phyloP scores from a whole-genome alignment of 2,888 invertebrate species.

The Aphidoletes aphidimyza region DNA sequence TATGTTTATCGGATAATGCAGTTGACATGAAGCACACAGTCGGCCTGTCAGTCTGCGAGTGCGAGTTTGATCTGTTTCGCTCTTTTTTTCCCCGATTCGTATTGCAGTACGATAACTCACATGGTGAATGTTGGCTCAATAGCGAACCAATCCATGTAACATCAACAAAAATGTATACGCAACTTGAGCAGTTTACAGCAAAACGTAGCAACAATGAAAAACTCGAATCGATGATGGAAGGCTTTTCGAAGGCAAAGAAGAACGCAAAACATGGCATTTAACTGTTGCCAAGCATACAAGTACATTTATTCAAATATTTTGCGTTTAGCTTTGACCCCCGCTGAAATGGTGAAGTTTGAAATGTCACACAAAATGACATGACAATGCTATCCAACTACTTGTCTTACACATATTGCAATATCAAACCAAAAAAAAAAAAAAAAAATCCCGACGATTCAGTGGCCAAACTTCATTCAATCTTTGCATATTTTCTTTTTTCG shows the following conservation, averaged over 20 bases:
- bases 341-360: constrained; percentile 47
- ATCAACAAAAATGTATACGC: not conserved
- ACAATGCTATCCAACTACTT: constrained; percentile 50
- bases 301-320: constrained; percentile 2
- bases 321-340: constrained; percentile 35
- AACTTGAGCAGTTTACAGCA: not conserved
- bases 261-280: constrained; percentile 26
- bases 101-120: not conserved
- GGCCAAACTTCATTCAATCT: not conserved
- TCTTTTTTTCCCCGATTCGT: not conserved
- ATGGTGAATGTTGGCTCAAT: not conserved
- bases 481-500: not conserved
- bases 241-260: not conserved
- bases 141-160: not conserved
- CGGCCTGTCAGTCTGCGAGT: constrained; percentile 20
- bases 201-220: not conserved
- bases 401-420: constrained; percentile 40
- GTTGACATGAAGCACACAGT: constrained; percentile 3
- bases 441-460: not conserved
- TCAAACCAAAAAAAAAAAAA: not conserved
- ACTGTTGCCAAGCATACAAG: not conserved
- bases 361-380: constrained; percentile 45
- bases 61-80: constrained; percentile 39
- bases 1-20: constrained; percentile 19
- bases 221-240: not conserved